Conservation (phyloP, 2,797 vertebrate genomes). For the Periparus ater region DNA sequence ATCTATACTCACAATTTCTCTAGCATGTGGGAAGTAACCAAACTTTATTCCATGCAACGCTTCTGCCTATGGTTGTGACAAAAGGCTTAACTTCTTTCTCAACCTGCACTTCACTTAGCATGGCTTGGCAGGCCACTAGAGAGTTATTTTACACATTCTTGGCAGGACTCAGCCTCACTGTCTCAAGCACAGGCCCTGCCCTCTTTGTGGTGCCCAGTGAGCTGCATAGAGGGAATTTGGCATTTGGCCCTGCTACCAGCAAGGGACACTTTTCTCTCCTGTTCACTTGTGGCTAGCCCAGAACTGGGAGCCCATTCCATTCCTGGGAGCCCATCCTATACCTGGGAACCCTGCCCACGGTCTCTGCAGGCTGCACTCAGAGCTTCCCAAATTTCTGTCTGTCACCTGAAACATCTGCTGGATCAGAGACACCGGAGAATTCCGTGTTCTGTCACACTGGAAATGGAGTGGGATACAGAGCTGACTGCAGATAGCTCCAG, state of each 20-base stretch:
- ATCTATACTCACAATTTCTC: fast-evolving
- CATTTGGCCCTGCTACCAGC: neutral
- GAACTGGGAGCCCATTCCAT: neutral
- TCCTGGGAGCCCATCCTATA: fast-evolving
- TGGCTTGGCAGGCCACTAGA: neutral
- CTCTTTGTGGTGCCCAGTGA: neutral
- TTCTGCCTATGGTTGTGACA: neutral
- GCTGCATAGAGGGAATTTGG: neutral
- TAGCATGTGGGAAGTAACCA: neutral
- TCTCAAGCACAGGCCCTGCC: too few species aligned
- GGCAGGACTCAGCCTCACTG: neutral
- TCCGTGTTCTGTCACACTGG: neutral
- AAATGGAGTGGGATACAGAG: neutral
- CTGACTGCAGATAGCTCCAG: constrained; percentile 20
- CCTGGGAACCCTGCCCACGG: fast-evolving
- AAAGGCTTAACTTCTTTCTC: neutral
- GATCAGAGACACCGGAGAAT: neutral
- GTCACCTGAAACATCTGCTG: constrained; percentile 15
- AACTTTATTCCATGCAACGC: neutral
- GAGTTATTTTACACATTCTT: neutral
- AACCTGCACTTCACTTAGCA: neutral
- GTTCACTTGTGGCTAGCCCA: neutral
- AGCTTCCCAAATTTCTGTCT: neutral
- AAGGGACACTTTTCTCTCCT: neutral
- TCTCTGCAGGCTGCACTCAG: neutral